These are phyloP conservation scores for Augochlorella aurata DNA, from an alignment of 2,888 invertebrate species.

Conservation along the genomic window DNA sequence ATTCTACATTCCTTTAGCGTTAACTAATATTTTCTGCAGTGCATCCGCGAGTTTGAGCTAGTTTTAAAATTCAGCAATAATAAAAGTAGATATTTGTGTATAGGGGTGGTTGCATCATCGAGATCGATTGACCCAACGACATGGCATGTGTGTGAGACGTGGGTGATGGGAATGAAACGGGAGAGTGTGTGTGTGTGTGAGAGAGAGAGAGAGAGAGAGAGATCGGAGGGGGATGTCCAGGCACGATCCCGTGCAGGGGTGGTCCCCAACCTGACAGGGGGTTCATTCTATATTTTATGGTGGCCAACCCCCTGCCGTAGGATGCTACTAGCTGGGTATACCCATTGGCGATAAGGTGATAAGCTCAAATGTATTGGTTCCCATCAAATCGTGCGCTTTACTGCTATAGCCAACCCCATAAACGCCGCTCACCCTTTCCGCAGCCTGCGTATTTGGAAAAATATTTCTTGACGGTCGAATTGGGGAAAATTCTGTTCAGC, in stretches of 20 bases:
- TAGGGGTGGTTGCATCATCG: constrained; percentile 46
- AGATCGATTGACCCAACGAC: constrained; percentile 64
- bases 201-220: not conserved
- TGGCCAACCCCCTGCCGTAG: constrained; percentile 66
- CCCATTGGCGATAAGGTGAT: constrained; percentile 81
- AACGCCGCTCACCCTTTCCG: constrained; percentile 73
- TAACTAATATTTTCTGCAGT: not conserved
- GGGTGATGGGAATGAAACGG: constrained; percentile 47
- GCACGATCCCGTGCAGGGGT: constrained; percentile 45
- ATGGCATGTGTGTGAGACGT: constrained; percentile 56
- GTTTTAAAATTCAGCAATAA: not conserved
- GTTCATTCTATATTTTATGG: constrained; percentile 80
- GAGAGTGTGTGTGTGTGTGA: not conserved
- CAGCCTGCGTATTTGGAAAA: constrained; percentile 42
- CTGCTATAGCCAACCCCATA: constrained; percentile 77
- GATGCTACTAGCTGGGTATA: constrained; percentile 73
- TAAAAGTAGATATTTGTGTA: constrained; percentile 30
- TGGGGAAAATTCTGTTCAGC: not conserved
- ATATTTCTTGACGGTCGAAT: constrained; percentile 29
- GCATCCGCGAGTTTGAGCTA: not conserved
- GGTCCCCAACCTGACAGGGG: constrained; percentile 65
- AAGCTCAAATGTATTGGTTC: constrained; percentile 81
- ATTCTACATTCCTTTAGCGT: too few relatives aligned
- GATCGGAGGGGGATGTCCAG: constrained; percentile 54
- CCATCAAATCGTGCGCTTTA: constrained; percentile 81